Percentiles rank a stretch among this genome's conserved stretches.
These are phyloP conservation scores for Uromys caudimaculatus DNA, from an alignment of 2,797 vertebrate genomes.

Conservation along the genomic window DNA sequence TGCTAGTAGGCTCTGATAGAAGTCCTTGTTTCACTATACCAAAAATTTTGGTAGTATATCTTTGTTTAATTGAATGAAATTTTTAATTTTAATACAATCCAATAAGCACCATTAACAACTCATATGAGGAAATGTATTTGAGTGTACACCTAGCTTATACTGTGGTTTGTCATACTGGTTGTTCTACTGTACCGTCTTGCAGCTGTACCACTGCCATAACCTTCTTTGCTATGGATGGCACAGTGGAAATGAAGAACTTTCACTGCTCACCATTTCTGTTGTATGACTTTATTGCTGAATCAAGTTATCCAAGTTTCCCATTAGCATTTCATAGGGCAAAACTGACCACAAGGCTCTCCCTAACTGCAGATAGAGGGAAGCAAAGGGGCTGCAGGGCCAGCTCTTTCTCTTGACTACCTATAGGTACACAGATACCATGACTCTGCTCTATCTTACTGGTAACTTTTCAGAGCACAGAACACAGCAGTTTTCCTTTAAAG, in stretches of 20 bases:
- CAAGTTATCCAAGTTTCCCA: neutral
- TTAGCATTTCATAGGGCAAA: neutral
- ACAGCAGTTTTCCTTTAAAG: neutral
- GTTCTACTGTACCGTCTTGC: neutral
- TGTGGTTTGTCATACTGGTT: neutral
- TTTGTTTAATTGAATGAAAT: neutral
- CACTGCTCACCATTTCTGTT: neutral
- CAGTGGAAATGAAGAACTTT: neutral
- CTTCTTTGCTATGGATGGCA: neutral
- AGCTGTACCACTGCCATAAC: neutral
- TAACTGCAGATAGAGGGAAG: neutral
- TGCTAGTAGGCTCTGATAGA: neutral
- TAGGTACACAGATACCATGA: neutral
- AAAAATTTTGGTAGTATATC: neutral
- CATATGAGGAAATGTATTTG: neutral
- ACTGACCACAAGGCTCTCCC: neutral
- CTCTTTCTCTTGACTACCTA: neutral
- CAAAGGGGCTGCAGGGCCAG: neutral
- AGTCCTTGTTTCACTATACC: neutral
- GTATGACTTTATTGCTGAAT: neutral
- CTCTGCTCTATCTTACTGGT: neutral
- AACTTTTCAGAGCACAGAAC: neutral
- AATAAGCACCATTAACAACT: neutral
- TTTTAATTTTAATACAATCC: conserved; percentile 21
- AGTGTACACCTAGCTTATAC: conserved; percentile 2